phyloP scores from a whole-genome alignment of 92 coral and sea anemone genomes.

The Parazoanthus swiftii region DNA sequence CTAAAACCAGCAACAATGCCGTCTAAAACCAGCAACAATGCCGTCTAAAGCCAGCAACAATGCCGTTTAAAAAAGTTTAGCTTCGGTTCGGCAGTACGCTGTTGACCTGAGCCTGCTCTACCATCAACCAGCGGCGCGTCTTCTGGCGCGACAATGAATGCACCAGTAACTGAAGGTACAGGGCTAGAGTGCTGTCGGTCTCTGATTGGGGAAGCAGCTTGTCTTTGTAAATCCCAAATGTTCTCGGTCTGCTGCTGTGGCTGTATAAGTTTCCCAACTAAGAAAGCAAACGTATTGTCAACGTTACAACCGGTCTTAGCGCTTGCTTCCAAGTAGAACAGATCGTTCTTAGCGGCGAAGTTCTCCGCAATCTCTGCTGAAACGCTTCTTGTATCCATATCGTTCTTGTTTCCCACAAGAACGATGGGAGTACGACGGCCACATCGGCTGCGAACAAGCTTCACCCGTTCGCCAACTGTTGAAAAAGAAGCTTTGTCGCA shows the following conservation, averaged over 20 bases:
- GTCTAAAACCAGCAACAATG: no score
- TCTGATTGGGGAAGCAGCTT: not conserved
- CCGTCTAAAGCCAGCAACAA: not conserved
- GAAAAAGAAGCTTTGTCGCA: slow-evolving; percentile 35
- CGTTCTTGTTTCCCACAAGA: slow-evolving; percentile 55
- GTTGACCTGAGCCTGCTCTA: not conserved
- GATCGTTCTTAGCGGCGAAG: slow-evolving; percentile 7
- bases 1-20: not conserved
- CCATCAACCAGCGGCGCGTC: not conserved
- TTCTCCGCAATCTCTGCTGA: not conserved
- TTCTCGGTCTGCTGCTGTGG: slow-evolving; percentile 16
- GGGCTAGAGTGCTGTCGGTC: not conserved
- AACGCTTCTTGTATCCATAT: slow-evolving; percentile 8
- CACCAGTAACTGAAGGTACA: not conserved
- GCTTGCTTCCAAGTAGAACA: slow-evolving; percentile 73
- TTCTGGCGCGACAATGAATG: not conserved
- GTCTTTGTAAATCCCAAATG: not conserved
- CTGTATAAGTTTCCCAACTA: slow-evolving; percentile 57
- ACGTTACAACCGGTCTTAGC: slow-evolving; percentile 65
- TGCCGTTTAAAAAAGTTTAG: not conserved
- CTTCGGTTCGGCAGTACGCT: not conserved
- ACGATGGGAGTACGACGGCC: slow-evolving; percentile 42
- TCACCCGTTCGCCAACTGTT: slow-evolving; percentile 53
- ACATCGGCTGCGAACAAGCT: slow-evolving; percentile 51
- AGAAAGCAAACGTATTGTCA: slow-evolving; percentile 64